A percentile compares a stretch with the other conserved stretches of the same genome.
Conservation (phyloP, 2,888 invertebrate genomes). For the Tipula vernalis region DNA sequence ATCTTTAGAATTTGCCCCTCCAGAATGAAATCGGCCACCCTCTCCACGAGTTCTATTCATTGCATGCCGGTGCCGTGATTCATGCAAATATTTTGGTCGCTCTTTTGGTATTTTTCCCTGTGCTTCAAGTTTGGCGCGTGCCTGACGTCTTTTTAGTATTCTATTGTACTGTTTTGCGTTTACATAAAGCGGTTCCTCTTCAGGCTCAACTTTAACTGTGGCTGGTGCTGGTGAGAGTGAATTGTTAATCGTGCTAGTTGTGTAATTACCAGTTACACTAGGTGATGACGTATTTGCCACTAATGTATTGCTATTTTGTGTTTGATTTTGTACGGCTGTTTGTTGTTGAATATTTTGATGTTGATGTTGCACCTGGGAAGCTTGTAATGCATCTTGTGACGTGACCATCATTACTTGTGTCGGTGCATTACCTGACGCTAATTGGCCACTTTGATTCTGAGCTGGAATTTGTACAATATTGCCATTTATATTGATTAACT, state of each 20-base stretch:
- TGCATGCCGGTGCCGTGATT: conserved; percentile 91
- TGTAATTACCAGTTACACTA: not conserved
- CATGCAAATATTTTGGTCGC: conserved; percentile 95
- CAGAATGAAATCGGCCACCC: conserved; percentile 91
- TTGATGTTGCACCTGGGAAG: conserved; percentile 18
- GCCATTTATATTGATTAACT: conserved; percentile 42
- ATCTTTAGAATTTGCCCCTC: conserved; percentile 29
- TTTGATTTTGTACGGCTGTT: conserved; percentile 14
- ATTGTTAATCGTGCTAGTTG: conserved; percentile 9
- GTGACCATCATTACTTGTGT: conserved; percentile 22
- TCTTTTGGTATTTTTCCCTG: conserved; percentile 89
- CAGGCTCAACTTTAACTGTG: conserved; percentile 34
- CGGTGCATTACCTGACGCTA: conserved; percentile 18
- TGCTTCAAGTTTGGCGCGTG: conserved; percentile 79
- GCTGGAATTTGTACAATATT: conserved; percentile 33
- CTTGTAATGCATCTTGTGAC: conserved; percentile 17
- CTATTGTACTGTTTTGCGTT: conserved; percentile 97
- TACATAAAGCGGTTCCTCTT: conserved; percentile 94
- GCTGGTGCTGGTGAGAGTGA: conserved; percentile 12
- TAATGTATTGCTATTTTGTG: not conserved
- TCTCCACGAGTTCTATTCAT: conserved; percentile 95
- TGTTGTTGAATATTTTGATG: conserved; percentile 18
- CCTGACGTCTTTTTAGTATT: conserved; percentile 87
- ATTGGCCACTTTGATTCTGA: conserved; percentile 16
- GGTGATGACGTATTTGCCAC: not conserved